Conservation (phyloP, 2,888 invertebrate genomes). For the Caenorhabditis sulstoni region DNA sequence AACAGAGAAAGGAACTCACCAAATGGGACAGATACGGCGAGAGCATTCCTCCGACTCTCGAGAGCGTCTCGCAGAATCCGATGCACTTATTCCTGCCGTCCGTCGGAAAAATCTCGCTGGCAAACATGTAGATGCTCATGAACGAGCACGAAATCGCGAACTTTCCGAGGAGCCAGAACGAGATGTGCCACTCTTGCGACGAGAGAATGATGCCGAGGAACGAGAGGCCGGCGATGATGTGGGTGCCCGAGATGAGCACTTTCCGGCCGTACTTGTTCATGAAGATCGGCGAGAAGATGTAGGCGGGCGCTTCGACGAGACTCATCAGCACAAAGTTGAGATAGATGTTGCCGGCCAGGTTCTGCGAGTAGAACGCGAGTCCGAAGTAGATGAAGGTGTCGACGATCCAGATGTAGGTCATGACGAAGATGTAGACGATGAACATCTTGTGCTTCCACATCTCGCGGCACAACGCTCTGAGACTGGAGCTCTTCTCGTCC, state of each 20-base stretch:
- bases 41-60: slow-evolving; percentile 66
- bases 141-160: slow-evolving; percentile 75
- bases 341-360: slow-evolving; percentile 75
- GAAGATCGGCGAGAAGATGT: slow-evolving; percentile 70
- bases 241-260: slow-evolving; percentile 61
- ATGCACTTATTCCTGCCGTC: slow-evolving; percentile 65
- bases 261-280: slow-evolving; percentile 69
- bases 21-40: slow-evolving; percentile 67
- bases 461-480: slow-evolving; percentile 30
- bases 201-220: slow-evolving; percentile 56
- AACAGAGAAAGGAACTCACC: too few relatives aligned
- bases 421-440: slow-evolving; percentile 62
- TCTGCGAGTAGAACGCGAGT: slow-evolving; percentile 73
- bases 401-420: slow-evolving; percentile 72
- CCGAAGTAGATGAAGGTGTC: slow-evolving; percentile 78
- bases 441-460: slow-evolving; percentile 64
- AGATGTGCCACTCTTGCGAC: slow-evolving; percentile 34
- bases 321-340: slow-evolving; percentile 74
- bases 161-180: slow-evolving; percentile 74
- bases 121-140: slow-evolving; percentile 76
- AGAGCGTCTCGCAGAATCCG: slow-evolving; percentile 68
- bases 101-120: slow-evolving; percentile 71
- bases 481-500: slow-evolving; percentile 39
- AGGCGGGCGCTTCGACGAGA: slow-evolving; percentile 76
- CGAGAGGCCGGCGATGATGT: slow-evolving; percentile 61